These are phyloP conservation scores for Stegostoma tigrinum DNA, from an alignment of 2,113 vertebrate species.

Conservation along the genomic window DNA sequence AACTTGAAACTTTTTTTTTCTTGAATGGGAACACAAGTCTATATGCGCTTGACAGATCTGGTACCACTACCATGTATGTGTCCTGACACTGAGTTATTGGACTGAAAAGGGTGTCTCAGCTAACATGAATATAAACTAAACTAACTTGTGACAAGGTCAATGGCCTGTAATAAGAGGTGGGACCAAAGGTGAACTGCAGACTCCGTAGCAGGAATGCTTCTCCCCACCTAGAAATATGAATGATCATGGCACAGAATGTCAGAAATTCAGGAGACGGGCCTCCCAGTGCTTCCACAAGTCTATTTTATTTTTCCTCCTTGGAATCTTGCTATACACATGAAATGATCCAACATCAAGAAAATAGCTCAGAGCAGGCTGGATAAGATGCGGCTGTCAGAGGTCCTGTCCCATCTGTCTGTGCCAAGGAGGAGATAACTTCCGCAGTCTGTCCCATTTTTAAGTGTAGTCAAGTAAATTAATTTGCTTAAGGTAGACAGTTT, in stretches of 20 bases:
- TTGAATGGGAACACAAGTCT: background rate
- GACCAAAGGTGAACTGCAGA: background rate
- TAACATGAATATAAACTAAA: background rate
- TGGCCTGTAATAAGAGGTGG: background rate
- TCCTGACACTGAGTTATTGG: background rate
- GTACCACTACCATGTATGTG: background rate
- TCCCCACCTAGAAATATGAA: background rate
- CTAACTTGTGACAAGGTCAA: background rate
- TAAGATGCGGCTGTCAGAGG: background rate
- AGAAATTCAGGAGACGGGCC: background rate
- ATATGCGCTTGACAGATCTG: background rate
- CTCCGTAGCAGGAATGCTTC: background rate
- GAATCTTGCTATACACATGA: background rate
- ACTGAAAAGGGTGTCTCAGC: background rate
- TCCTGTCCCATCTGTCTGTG: background rate
- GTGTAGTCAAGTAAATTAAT: too few species aligned
- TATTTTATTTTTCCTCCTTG: background rate
- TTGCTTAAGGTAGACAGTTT: background rate
- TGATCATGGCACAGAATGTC: background rate
- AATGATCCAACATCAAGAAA: background rate
- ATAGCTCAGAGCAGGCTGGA: background rate
- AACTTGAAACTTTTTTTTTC: background rate
- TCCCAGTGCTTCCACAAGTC: background rate
- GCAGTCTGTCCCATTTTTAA: background rate
- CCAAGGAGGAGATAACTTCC: background rate